Conservation (phyloP, 2,113 vertebrate genomes). For the Oncorhynchus gorbuscha region DNA sequence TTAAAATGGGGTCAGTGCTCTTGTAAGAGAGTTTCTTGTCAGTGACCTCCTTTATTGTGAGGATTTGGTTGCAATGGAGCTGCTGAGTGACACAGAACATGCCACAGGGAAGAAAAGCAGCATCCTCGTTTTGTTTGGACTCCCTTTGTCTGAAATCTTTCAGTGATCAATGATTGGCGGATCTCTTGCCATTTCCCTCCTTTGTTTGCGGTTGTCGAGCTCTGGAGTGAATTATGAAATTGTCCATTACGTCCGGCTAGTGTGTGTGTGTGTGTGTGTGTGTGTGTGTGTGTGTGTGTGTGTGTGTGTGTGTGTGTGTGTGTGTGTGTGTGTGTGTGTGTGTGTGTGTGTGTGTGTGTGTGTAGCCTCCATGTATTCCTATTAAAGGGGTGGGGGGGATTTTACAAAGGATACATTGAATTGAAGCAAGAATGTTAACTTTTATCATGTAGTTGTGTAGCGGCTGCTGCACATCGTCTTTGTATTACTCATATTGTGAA, state of each 20-base stretch:
- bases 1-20: constrained; percentile 58
- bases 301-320: no score
- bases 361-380: constrained; percentile 6
- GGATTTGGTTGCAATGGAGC: constrained; percentile 17
- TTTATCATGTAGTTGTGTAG: constrained; percentile 55
- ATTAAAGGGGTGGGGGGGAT: constrained; percentile 42
- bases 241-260: constrained; percentile 54
- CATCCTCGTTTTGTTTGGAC: constrained; percentile 41
- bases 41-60: constrained; percentile 22
- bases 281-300: no score
- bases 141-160: constrained; percentile 65
- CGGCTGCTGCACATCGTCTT: constrained; percentile 45
- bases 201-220: constrained; percentile 52
- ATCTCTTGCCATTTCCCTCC: constrained; percentile 66
- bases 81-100: constrained; percentile 38
- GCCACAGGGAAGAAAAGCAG: constrained; percentile 46
- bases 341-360: not conserved
- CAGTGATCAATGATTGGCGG: constrained; percentile 62
- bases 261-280: constrained; percentile 28
- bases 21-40: constrained; percentile 43
- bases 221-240: constrained; percentile 59
- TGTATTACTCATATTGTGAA: constrained; percentile 54
- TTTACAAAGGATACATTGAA: constrained; percentile 67
- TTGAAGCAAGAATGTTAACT: constrained; percentile 67
- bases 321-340: no score